Evolutionary conservation across 1,140 invertebrate genomes (phyloP).

Genomic region (Lucilia sericata): DNA sequence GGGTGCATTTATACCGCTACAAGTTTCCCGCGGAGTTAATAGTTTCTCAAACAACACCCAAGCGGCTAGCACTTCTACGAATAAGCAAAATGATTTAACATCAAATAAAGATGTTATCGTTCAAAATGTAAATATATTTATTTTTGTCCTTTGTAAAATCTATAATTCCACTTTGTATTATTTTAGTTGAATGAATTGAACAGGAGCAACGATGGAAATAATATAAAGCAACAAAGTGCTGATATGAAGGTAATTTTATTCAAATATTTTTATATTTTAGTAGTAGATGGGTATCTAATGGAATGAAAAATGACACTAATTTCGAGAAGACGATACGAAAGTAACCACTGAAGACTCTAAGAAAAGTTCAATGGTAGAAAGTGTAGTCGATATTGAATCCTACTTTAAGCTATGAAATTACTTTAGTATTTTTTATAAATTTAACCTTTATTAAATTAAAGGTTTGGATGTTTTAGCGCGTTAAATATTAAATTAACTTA

Average conservation of each 20-base stretch:
- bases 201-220: not conserved
- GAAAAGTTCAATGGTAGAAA: too few species aligned
- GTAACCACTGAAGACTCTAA: too few species aligned
- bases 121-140: not conserved
- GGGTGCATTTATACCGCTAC: conserved; percentile 46
- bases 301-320: too few species aligned
- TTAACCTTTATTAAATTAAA: too few species aligned
- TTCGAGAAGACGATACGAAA: too few species aligned
- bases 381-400: too few species aligned
- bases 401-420: too few species aligned
- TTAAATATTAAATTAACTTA: too few species aligned
- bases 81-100: not conserved
- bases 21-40: conserved; percentile 41
- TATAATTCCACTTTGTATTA: not conserved
- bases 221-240: not conserved
- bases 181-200: not conserved
- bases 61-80: not conserved
- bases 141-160: not conserved
- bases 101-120: not conserved
- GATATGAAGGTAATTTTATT: not conserved
- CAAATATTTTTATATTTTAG: not conserved
- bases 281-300: too few species aligned
- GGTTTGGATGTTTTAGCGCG: too few species aligned
- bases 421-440: too few species aligned
- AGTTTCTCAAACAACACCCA: conserved; percentile 2